Evolutionary conservation across 2,113 vertebrate species (phyloP).

Genomic region (Zosterops hypoxanthus): DNA sequence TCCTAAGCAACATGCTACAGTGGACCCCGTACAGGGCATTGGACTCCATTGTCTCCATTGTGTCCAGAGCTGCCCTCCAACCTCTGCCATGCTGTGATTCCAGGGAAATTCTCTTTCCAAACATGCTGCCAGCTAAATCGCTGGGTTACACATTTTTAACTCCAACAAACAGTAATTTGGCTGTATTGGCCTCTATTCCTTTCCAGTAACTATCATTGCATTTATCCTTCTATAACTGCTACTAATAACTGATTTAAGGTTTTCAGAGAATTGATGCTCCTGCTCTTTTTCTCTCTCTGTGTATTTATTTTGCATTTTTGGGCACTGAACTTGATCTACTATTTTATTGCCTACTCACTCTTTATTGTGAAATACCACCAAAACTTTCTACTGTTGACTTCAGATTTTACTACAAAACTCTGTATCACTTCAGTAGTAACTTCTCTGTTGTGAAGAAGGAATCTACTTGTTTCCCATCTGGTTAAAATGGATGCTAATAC

Average conservation of each 20-base stretch:
- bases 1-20: background rate
- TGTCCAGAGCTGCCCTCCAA: background rate
- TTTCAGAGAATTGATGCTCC: background rate
- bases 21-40: background rate
- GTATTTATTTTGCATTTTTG: background rate
- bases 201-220: background rate
- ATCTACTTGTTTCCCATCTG: background rate
- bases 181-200: background rate
- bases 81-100: background rate
- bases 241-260: background rate
- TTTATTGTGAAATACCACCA: background rate
- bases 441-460: background rate
- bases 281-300: background rate
- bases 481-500: background rate
- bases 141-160: background rate
- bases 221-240: background rate
- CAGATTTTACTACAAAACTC: background rate
- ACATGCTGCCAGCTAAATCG: background rate
- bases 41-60: background rate
- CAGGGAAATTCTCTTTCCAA: background rate
- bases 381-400: background rate
- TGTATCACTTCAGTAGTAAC: background rate
- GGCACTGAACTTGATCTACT: background rate
- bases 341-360: background rate
- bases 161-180: background rate